Evolutionary conservation across 2,113 vertebrate species (phyloP), one percentile per base, ranked within the genome.

Genomic region (Amphilophus citrinellus): DNA sequence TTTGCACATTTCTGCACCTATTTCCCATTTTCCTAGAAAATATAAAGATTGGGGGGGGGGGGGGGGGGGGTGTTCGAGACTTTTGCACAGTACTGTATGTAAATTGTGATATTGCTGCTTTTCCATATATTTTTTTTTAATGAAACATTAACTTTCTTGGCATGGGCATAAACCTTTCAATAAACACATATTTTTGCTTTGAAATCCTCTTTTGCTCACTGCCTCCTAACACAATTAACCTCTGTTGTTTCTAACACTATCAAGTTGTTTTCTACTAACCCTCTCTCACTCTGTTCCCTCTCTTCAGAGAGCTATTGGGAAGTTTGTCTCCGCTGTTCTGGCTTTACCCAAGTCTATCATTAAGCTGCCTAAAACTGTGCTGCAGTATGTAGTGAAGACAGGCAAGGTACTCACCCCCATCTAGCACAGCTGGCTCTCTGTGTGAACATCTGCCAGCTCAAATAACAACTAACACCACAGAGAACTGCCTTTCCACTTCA

Each of bases 351-450:
- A 96, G 96, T 99, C 98, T 97, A 89, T 99, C 96, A 97, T 99
- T 97, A 99, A 98, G 96, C 97, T 99, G 91, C 98, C 98, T 94
- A 99, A 98, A 99, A 98, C 98, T 95, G 96, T 99, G 91, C 98
- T 99, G 94, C 98, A 99, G 91, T 99, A 97, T 96, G 95, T 99
- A 96, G 96, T 98, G 93, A 98, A 97, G 97, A 97, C 97, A 96
- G 97, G 96, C 94, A 99, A 99, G 98, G 98, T 99, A 99, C 96
- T 91, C 95, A 94, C 86, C 61, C 66, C 61, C 2, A 50, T 75
- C 85, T 77, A 76, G 85, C 79, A 62, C 83, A 4, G 58, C 86
- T 59, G 76, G 60, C 30, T 81, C 93, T 95, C 92, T 85, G 80
- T 92, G 83, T 94, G 91, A 81, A 88, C 42, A 90, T 90, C 94